These are phyloP conservation scores for Heliocidaris tuberculata DNA, from an alignment of 35 echinoderm and acorn worm genomes.

Conservation along the genomic window DNA sequence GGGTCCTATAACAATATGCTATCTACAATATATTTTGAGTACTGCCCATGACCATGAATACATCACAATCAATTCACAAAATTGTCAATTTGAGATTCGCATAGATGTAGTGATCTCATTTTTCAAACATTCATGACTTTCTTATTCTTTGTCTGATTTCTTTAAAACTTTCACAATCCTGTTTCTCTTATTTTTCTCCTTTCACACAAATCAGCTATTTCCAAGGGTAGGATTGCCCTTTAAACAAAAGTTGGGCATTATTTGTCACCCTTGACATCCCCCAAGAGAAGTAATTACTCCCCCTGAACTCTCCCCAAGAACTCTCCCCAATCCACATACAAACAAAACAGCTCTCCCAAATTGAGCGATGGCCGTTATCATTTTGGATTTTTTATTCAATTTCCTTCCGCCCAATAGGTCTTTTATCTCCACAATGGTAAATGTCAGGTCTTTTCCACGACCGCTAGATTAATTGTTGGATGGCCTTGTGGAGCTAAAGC, in stretches of 20 bases:
- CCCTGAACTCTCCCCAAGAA: not conserved
- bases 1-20: too few relatives aligned
- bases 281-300: not conserved
- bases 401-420: slow-evolving; percentile 22
- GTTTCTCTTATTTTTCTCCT: not conserved
- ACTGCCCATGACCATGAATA: too few relatives aligned
- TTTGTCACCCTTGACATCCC: not conserved
- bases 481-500: not conserved
- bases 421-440: slow-evolving; percentile 13
- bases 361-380: slow-evolving; percentile 37
- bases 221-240: not conserved
- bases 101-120: too few relatives aligned
- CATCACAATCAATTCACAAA: too few relatives aligned
- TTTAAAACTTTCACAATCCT: not conserved
- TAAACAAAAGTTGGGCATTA: not conserved
- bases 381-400: slow-evolving; percentile 31
- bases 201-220: not conserved
- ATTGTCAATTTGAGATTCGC: too few relatives aligned
- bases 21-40: too few relatives aligned
- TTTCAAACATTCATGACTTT: too few relatives aligned
- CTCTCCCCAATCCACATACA: not conserved
- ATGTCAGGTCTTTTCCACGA: not conserved
- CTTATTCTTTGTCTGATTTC: too few relatives aligned
- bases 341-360: not conserved
- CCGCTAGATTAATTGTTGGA: not conserved